Conservation (phyloP, 2,113 vertebrate genomes). For the Dipodomys ordii region DNA sequence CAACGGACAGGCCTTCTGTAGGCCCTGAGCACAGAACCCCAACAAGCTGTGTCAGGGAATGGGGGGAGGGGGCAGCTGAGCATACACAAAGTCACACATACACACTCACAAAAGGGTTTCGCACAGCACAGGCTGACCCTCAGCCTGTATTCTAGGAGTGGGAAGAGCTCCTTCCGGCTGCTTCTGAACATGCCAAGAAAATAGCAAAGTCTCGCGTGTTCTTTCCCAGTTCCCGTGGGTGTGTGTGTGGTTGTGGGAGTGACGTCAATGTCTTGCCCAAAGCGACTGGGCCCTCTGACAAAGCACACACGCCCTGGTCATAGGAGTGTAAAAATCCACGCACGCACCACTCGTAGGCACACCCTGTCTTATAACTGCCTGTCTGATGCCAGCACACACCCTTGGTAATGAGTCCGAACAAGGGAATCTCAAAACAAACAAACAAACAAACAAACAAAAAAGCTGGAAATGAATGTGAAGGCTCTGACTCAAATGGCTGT, state of each 20-base stretch:
- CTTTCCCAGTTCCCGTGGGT: background rate
- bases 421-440: background rate
- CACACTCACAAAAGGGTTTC: constrained; percentile 19
- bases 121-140: constrained; percentile 4
- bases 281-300: background rate
- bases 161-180: background rate
- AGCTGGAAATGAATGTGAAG: background rate
- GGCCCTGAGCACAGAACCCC: constrained; percentile 65
- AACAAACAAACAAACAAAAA: too few relatives aligned
- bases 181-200: constrained; percentile 25
- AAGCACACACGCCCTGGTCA: background rate
- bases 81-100: background rate
- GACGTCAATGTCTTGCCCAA: background rate
- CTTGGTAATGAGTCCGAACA: background rate
- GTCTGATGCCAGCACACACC: background rate
- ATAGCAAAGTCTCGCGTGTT: background rate
- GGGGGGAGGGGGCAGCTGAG: background rate
- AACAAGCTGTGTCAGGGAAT: background rate
- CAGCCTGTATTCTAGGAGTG: background rate
- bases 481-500: background rate
- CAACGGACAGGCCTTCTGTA: background rate
- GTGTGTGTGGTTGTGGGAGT: background rate
- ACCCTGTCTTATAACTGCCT: background rate
- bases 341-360: background rate
- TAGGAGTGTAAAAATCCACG: background rate